These are phyloP conservation scores for Albula glossodonta DNA, from an alignment of 2,113 vertebrate genomes.

Conservation along the genomic window DNA sequence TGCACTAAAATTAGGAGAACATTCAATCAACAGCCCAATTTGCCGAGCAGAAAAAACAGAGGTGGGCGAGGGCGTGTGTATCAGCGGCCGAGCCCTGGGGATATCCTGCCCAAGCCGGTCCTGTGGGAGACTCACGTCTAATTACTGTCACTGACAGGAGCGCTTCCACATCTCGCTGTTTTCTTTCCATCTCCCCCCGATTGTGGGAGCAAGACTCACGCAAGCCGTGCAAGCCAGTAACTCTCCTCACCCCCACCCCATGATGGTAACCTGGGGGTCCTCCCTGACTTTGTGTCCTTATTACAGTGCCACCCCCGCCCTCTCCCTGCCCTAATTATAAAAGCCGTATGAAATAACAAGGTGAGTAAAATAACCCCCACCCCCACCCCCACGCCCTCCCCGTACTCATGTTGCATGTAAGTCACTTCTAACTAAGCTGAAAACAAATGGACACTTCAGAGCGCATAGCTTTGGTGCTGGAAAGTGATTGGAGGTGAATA, in stretches of 20 bases:
- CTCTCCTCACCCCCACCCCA: not conserved
- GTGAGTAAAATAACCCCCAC: not conserved
- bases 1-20: constrained; percentile 22
- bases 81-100: constrained; percentile 22
- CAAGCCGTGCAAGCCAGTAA: not conserved
- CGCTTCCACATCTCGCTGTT: not conserved
- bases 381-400: no score
- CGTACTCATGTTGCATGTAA: not conserved
- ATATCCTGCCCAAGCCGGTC: constrained; percentile 26
- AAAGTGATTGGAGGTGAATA: constrained; percentile 13
- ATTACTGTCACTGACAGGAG: constrained; percentile 9
- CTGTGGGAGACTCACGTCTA: constrained; percentile 27
- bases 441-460: constrained; percentile 14
- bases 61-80: not conserved
- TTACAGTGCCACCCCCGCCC: not conserved
- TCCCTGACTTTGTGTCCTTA: not conserved
- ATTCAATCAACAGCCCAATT: constrained; percentile 33
- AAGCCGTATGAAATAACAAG: constrained; percentile 19
- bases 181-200: constrained; percentile 4
- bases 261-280: not conserved
- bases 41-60: not conserved
- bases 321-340: not conserved
- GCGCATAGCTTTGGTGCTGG: no score
- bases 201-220: constrained; percentile 3
- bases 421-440: constrained; percentile 5